Base-by-base conservation (phyloP, 23 tunicate genomes). In the Trididemnum clinides region DNA sequence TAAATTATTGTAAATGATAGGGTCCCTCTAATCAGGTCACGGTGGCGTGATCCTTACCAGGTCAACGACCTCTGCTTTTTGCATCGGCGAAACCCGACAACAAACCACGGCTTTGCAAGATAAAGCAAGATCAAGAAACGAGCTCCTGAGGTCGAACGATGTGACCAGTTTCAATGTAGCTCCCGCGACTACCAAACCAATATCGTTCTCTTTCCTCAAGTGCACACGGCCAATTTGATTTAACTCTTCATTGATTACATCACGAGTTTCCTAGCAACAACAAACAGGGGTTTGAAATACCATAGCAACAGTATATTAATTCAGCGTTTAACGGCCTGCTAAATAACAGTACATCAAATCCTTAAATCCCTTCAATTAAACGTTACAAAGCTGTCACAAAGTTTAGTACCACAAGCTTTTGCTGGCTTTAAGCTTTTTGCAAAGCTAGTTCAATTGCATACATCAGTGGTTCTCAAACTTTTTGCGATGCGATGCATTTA, bases 61-160 rank as follows among this genome's bases (percentile, higher is more conserved):
- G 65, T 97, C 97, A 21, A 97, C 99, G 32, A 97, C 84, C 39
- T 91, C 96, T 2, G 99, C 99, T 89, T 97, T 97, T 64, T 97
- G 99, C 33, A 93, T 88, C 33, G 99, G 99, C 0, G 97, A 92
- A 12, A 97, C 99, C 28, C 99, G 38, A 57, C 99, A 97, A 71
- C 99, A 97, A 12, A 97, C 90, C 10, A 97, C 99, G 10, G 99
- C 93, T 77, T 85, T 97, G 82, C 99, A 97, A 1, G 96, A 92
- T 39, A 97, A 82, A 30, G 95, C 95, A 12, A 97, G 78, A 71
- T 97, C 93, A 22, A 97, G 78, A 57, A 97, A 97, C 32, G 89
- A 77, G 19, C 62, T 22, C 34, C 72, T 76, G 3, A 90, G 50
- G 1, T 91, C 92, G 59, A 33, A 77, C 20, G 78, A 22, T 25